phyloP scores from a whole-genome alignment of 2,888 invertebrate species.

The Choreutis nemorana region DNA sequence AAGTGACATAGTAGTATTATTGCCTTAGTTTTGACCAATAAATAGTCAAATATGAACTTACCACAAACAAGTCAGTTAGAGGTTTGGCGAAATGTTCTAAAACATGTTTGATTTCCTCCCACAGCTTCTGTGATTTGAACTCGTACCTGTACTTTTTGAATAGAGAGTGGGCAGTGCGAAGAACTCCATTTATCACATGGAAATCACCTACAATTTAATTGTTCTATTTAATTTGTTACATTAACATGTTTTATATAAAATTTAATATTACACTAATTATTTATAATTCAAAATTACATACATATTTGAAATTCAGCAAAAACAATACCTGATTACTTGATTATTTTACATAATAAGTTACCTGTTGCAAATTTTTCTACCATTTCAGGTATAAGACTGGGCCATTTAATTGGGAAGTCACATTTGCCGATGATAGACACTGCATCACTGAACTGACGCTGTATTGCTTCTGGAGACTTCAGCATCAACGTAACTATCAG shows the following conservation, averaged over 20 bases:
- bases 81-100: slow-evolving; percentile 93
- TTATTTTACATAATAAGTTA: no score
- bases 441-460: slow-evolving; percentile 94
- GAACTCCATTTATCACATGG: slow-evolving; percentile 91
- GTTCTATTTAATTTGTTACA: no score
- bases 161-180: slow-evolving; percentile 95
- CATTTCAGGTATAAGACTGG: slow-evolving; percentile 90
- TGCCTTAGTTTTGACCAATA: no score
- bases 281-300: no score
- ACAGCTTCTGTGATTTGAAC: slow-evolving; percentile 92
- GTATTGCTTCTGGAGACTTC: slow-evolving; percentile 87
- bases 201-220: slow-evolving; percentile 79
- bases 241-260: no score
- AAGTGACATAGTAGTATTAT: no score
- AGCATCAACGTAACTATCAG: slow-evolving; percentile 93
- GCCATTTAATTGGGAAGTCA: slow-evolving; percentile 98
- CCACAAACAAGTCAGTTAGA: slow-evolving; percentile 88
- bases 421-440: slow-evolving; percentile 95
- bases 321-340: not conserved
- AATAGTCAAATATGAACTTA: no score
- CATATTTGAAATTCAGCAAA: no score
- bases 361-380: slow-evolving; percentile 88
- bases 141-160: slow-evolving; percentile 96
- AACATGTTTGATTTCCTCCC: slow-evolving; percentile 97
- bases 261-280: no score